Evolutionary conservation across 2,113 vertebrate species (phyloP), one percentile per base, ranked within the genome.

Genomic region (Gorsachius goisagi): DNA sequence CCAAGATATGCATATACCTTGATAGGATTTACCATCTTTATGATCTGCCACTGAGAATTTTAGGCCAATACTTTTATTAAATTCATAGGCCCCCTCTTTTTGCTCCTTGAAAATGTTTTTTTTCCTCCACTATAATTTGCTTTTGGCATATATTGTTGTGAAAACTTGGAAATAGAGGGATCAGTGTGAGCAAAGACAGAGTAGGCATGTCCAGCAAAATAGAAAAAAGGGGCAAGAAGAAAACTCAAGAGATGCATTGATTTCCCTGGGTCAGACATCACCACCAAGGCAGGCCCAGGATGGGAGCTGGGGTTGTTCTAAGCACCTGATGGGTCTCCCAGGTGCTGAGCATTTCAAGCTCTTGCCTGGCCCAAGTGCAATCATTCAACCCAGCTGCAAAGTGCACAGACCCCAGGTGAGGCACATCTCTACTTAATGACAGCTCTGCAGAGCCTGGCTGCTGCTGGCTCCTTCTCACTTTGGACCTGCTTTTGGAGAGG

Each of bases 401-500:
- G 33, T 4, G 28, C 27, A 30, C 6, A 88, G 35, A 27, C 6
- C 50, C 50, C 74, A 73, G 39, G 44, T 49, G 49, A 68, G 30
- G 39, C 18, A 12, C 35, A 85, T 27, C 22, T 69, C 24, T 53
- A 6, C 53, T 19, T 49, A 73, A 75, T 2, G 12, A 39, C 11
- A 17, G 35, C 39, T 52, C n/a, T 2, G 8, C 7, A 45, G 22
- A 50, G 19, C 24, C 33, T 2, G 3, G 0, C 0, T 44, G 5
- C 45, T 39, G 23, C 15, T 5, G 55, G 14, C 9, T 67, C 7
- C 30, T 58, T 44, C 50, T 88, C 22, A 19, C 14, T 94, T 73
- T 41, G 32, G 32, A 58, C 12, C 32, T 76, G 28, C 33, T 47
- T 58, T 69, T 52, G 20, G 60, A 52, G 60, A 41, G 33, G 18